Evolutionary conservation across 2,113 vertebrate genomes (phyloP).

Genomic region (Heptranchias perlo): DNA sequence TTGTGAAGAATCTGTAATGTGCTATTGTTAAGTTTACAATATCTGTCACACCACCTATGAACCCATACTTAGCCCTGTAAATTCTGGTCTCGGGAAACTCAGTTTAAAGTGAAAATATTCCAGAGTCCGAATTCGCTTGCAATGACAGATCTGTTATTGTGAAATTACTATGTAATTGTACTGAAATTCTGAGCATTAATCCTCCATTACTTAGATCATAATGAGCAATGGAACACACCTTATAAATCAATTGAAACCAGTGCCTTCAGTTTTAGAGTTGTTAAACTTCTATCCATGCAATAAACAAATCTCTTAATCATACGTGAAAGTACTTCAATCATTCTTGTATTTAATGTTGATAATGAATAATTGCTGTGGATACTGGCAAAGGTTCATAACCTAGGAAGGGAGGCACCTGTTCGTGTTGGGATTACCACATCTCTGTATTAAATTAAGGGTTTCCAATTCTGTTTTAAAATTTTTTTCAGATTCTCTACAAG

Average conservation of each 20-base stretch:
- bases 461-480: not conserved
- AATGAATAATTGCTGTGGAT: not conserved
- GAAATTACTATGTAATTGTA: not conserved
- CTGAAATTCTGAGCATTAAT: not conserved
- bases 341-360: not conserved
- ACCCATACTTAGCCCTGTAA: not conserved
- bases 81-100: not conserved
- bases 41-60: not conserved
- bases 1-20: not conserved
- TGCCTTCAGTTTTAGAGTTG: not conserved
- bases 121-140: not conserved
- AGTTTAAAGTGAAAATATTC: not conserved
- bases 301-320: not conserved
- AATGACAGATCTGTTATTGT: not conserved
- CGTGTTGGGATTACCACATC: not conserved
- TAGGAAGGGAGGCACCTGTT: not conserved
- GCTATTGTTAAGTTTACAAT: not conserved
- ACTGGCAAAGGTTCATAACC: no score
- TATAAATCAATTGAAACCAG: not conserved
- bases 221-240: not conserved
- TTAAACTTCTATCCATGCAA: not conserved
- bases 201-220: not conserved
- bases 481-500: not conserved
- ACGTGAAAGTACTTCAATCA: not conserved
- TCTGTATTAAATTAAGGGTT: not conserved